Percentiles rank a stretch among this genome's conserved stretches.
Evolutionary conservation across 1,140 invertebrate genomes (phyloP).

Genomic region (Drosophila mauritiana): DNA sequence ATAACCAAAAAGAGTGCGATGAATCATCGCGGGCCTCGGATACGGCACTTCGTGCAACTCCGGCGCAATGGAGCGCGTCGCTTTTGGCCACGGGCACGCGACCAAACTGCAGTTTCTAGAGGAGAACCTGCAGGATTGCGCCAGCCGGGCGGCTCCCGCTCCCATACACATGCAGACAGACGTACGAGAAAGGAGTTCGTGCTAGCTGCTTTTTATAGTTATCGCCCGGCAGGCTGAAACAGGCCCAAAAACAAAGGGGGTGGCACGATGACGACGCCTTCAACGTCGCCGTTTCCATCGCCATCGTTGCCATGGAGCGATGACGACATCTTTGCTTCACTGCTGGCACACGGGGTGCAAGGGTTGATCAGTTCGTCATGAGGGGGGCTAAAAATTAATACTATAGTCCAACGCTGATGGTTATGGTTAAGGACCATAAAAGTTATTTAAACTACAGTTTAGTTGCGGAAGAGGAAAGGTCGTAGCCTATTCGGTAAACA

Average conservation of each 20-base stretch:
- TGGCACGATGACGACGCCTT: constrained; percentile 21
- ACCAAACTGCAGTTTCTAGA: constrained; percentile 55
- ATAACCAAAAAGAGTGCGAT: constrained; percentile 26
- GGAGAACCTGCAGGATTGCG: constrained; percentile 51
- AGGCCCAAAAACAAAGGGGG: constrained; percentile 9
- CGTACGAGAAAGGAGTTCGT: constrained; percentile 36
- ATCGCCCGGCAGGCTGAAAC: constrained; percentile 33
- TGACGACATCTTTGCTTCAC: constrained; percentile 69
- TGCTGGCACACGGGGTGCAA: constrained; percentile 34
- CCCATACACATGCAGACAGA: not conserved
- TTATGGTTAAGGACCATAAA: no score
- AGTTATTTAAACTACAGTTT: no score
- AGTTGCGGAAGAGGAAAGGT: no score
- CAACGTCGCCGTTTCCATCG: not conserved
- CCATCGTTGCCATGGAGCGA: constrained; percentile 71
- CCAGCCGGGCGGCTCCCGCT: constrained; percentile 9
- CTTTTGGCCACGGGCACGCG: constrained; percentile 52
- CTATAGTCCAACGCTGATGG: no score
- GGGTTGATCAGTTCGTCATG: no score
- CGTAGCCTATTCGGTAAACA: no score
- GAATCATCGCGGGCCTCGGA: constrained; percentile 36
- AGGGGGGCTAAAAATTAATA: no score
- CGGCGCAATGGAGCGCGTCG: constrained; percentile 55
- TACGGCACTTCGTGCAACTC: constrained; percentile 32
- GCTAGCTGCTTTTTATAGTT: constrained; percentile 45